Base-by-base conservation (phyloP, 2,113 vertebrate species). In the Mustela nigripes region DNA sequence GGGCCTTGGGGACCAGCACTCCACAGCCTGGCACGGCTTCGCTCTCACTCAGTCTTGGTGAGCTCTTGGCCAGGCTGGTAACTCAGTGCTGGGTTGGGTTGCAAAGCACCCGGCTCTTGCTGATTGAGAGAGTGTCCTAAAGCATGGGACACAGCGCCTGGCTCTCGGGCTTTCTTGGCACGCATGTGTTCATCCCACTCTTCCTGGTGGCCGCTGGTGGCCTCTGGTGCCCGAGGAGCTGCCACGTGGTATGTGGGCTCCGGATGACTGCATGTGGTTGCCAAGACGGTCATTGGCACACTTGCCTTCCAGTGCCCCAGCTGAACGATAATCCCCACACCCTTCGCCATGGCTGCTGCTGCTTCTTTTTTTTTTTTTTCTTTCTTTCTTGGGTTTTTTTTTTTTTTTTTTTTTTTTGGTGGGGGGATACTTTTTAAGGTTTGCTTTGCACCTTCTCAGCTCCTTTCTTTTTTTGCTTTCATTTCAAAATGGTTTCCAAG, bases 251-350 rank as follows among this genome's bases (percentile, higher is more conserved):
- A 11, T 33, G 62, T 53, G 60, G 90, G 60, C 56, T 7, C 69
- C 31, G 0, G 5, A 19, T 7, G 24, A 58, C 93, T 56, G 97
- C 96, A 76, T 53, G 95, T 19, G 12, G 45, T 3, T 1, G 9
- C 58, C 11, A 0, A 22, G 7, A 0, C 2, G 0, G 14, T 36
- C 1, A 0, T 10, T 0, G 22, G 31, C 18, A 58, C 4, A n/a
- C 71, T 78, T 14, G 62, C 56, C 56, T 33, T 8, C 36, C 0
- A 5, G 14, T 22, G 21, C 62, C 58, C 31, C 62, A 0, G 0
- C 83, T 21, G 18, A n/a, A n/a, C 18, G 18, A 3, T 11, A 0
- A 2, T 5, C 0, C 6, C n/a, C 63, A 58, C 1, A 21, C 16
- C 10, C 58, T 36, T 26, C 53, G 1, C 67, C 45, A 2, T 56